Percentiles rank a stretch among this genome's conserved stretches.
Evolutionary conservation across 2,888 invertebrate genomes (phyloP).

Genomic region (Brachyptera risi): DNA sequence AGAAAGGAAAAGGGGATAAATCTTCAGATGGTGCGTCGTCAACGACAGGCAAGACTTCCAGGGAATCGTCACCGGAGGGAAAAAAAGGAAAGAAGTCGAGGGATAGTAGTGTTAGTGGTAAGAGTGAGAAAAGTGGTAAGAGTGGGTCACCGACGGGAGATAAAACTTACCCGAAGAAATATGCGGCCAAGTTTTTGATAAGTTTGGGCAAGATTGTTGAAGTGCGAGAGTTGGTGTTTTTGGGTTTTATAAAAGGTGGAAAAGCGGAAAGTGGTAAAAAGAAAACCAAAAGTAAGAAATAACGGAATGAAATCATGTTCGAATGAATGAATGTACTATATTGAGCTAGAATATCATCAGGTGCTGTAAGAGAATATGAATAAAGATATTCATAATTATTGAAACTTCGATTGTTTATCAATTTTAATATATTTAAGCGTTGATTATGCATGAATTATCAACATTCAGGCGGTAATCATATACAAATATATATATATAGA

Average conservation of each 20-base stretch:
- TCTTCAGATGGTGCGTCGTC: neutral
- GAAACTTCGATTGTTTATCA: no score
- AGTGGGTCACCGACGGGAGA: neutral
- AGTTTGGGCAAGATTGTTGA: neutral
- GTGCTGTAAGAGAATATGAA: no score
- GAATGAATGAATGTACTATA: no score
- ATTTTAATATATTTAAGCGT: no score
- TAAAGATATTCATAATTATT: no score
- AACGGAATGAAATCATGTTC: no score
- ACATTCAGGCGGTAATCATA: no score
- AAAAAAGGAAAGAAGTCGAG: neutral
- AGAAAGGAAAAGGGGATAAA: neutral
- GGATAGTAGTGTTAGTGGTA: neutral
- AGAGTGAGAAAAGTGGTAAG: neutral
- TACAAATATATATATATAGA: no score
- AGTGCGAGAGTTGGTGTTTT: neutral
- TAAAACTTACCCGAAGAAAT: neutral
- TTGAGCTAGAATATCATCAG: no score
- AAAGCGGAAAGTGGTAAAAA: neutral
- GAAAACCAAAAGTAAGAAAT: no score
- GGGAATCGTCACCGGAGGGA: neutral
- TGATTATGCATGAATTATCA: no score
- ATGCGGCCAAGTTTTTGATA: neutral
- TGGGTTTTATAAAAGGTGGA: neutral
- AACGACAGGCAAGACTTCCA: neutral